phyloP scores from a whole-genome alignment of 2,797 vertebrate species.

The Mormyrus proboscirostris region DNA sequence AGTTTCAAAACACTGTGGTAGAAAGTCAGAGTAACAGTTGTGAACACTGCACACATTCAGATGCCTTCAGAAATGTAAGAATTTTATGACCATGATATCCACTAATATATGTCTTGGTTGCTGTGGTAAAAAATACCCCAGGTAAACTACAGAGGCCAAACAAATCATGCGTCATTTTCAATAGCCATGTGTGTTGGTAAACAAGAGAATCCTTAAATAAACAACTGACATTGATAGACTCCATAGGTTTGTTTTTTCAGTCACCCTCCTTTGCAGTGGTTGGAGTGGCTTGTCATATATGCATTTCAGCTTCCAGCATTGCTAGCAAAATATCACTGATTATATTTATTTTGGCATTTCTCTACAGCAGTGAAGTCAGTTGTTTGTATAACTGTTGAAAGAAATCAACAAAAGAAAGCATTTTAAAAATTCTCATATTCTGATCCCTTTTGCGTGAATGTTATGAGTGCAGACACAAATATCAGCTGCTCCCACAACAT shows the following conservation, averaged over 20 bases:
- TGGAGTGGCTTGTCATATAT: neutral
- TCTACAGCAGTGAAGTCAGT: neutral
- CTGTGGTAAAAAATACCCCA: neutral
- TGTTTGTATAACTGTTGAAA: slow-evolving; percentile 5
- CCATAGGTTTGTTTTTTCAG: neutral
- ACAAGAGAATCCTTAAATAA: neutral
- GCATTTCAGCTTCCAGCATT: neutral
- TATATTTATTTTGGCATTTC: neutral
- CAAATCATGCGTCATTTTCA: neutral
- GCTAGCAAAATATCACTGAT: neutral
- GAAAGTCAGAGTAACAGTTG: neutral
- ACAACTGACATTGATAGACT: neutral
- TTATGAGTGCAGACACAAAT: slow-evolving; percentile 13
- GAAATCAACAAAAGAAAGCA: neutral
- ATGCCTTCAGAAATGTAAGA: neutral
- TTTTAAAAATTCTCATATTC: neutral
- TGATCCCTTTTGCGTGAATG: slow-evolving; percentile 15
- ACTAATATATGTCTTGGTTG: neutral
- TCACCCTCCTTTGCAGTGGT: neutral
- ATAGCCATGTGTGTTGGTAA: neutral
- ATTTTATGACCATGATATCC: neutral
- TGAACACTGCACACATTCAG: neutral
- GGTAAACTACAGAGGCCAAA: neutral
- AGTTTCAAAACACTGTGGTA: neutral
- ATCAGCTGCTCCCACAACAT: slow-evolving; percentile 17